phyloP scores from a whole-genome alignment of 2,113 vertebrate genomes.

The Hypomesus transpacificus region DNA sequence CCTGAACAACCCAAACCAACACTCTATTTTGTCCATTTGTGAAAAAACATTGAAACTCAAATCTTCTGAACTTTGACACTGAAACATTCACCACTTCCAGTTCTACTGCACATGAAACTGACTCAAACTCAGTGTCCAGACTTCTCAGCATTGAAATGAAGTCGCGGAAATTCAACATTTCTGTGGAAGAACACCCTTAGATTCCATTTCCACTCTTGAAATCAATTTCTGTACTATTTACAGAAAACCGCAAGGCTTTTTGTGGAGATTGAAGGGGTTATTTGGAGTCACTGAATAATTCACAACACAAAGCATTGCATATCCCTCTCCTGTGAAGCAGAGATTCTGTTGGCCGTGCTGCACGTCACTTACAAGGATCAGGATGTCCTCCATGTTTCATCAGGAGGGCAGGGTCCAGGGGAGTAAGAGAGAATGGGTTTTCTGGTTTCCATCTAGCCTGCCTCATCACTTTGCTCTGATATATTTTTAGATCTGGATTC shows the following conservation, averaged over 20 bases:
- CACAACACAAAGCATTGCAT: not conserved
- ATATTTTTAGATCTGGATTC: constrained; percentile 67
- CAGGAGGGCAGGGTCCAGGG: not conserved
- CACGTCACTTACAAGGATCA: constrained; percentile 1
- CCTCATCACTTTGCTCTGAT: constrained; percentile 50
- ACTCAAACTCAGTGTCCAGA: too few relatives aligned
- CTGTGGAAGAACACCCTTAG: too few relatives aligned
- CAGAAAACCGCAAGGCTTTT: not conserved
- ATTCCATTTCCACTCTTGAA: too few relatives aligned
- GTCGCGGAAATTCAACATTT: too few relatives aligned
- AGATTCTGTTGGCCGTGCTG: not conserved
- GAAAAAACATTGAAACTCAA: too few relatives aligned
- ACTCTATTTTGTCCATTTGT: too few relatives aligned
- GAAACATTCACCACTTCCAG: too few relatives aligned
- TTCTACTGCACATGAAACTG: too few relatives aligned
- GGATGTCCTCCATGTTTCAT: constrained; percentile 35
- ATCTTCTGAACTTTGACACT: too few relatives aligned
- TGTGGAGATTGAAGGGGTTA: not conserved
- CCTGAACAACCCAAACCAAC: too few relatives aligned
- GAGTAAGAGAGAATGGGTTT: constrained; percentile 40
- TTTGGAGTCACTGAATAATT: constrained; percentile 4
- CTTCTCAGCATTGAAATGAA: too few relatives aligned
- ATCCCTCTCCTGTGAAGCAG: not conserved
- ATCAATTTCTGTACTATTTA: too few relatives aligned
- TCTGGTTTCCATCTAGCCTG: constrained; percentile 54